Percentiles rank a stretch among this genome's conserved stretches.
These are phyloP conservation scores for Muraenolepis orangiensis DNA, from an alignment of 2,797 vertebrate species.

Conservation along the genomic window DNA sequence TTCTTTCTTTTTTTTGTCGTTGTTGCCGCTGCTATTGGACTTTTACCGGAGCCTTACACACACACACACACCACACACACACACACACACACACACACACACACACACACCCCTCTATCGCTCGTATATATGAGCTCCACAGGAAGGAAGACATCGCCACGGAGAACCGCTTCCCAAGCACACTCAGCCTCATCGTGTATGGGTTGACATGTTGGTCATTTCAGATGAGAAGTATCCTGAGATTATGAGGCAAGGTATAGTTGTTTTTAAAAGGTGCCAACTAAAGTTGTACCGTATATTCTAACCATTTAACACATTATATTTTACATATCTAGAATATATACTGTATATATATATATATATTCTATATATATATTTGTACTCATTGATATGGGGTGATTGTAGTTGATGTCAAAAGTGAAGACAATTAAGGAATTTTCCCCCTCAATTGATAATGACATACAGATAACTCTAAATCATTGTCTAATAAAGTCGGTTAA, in stretches of 20 bases:
- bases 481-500: not conserved
- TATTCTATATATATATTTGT: not conserved
- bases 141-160: not conserved
- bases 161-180: not conserved
- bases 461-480: not conserved
- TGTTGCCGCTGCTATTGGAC: not conserved
- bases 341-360: not conserved
- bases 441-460: not conserved
- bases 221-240: not conserved
- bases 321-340: no score
- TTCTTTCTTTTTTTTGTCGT: not conserved
- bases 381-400: not conserved
- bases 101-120: no score
- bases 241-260: not conserved
- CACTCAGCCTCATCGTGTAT: not conserved
- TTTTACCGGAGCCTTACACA: not conserved
- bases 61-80: no score
- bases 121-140: no score
- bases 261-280: not conserved
- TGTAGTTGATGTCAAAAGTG: not conserved
- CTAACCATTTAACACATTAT: slow-evolving; percentile 8
- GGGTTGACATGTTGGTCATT: not conserved
- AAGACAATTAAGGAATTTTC: not conserved
- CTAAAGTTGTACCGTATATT: slow-evolving; percentile 1
- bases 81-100: no score